Evolutionary conservation across 2,113 vertebrate genomes (phyloP).

Genomic region (Rhinolophus ferrumequinum): DNA sequence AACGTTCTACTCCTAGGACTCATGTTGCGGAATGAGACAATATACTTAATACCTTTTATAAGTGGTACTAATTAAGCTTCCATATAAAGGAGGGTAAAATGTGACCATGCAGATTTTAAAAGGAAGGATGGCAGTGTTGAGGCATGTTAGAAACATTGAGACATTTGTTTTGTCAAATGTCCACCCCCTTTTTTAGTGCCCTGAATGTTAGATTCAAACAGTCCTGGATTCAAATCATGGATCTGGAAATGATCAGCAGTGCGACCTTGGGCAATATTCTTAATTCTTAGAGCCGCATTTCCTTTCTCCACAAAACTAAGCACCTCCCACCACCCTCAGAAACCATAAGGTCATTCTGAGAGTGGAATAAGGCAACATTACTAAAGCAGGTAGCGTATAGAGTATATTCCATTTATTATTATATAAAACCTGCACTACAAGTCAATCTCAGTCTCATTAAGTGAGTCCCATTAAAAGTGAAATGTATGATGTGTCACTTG

Average conservation of each 20-base stretch:
- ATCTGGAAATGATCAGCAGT: not conserved
- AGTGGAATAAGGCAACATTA: not conserved
- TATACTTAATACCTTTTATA: not conserved
- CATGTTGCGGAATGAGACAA: not conserved
- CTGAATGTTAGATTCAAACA: not conserved
- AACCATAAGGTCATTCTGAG: not conserved
- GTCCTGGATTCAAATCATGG: not conserved
- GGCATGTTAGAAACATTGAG: not conserved
- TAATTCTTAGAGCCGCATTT: not conserved
- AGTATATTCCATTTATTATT: not conserved
- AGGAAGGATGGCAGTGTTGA: not conserved
- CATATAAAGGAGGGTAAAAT: not conserved
- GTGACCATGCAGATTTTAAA: not conserved
- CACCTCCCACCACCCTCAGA: not conserved
- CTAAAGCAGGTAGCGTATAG: not conserved
- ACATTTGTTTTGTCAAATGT: not conserved
- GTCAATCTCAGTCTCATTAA: not conserved
- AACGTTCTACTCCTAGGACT: not conserved
- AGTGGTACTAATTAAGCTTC: not conserved
- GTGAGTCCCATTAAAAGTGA: not conserved
- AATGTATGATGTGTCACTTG: not conserved
- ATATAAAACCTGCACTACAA: not conserved
- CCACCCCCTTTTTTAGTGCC: not conserved
- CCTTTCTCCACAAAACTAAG: not conserved
- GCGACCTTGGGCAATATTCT: not conserved